Percentiles rank a stretch among this genome's conserved stretches.
Conservation (phyloP, 2,113 vertebrate genomes). For the Alligator sinensis region DNA sequence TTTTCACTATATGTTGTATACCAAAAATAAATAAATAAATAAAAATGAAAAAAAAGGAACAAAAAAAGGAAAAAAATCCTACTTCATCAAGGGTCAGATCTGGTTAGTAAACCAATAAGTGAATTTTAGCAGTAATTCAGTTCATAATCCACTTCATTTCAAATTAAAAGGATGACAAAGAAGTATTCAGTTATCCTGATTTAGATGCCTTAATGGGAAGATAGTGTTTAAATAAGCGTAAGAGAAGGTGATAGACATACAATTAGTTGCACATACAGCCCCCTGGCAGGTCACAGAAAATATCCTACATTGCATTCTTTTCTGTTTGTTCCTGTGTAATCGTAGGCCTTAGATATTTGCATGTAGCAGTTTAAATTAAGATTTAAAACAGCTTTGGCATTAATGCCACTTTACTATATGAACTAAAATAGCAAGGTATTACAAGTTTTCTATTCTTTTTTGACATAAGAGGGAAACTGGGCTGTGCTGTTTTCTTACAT, state of each 20-base stretch:
- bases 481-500: background rate
- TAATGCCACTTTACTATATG: background rate
- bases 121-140: background rate
- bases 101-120: accelerated
- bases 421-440: background rate
- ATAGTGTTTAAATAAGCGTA: background rate
- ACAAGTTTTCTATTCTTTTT: background rate
- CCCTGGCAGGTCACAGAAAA: background rate
- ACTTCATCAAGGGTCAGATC: background rate
- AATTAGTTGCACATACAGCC: background rate
- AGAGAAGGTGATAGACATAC: background rate
- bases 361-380: background rate
- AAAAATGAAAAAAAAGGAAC: background rate
- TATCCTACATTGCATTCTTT: background rate
- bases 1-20: background rate
- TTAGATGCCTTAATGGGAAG: background rate
- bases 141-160: background rate
- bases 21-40: background rate
- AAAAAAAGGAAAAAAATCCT: background rate
- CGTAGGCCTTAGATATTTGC: background rate
- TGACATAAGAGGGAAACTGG: background rate
- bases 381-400: background rate
- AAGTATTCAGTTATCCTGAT: background rate
- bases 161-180: background rate
- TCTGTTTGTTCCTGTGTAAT: background rate